Evolutionary conservation across 2,113 vertebrate species (phyloP).

Genomic region (Apteryx owenii): DNA sequence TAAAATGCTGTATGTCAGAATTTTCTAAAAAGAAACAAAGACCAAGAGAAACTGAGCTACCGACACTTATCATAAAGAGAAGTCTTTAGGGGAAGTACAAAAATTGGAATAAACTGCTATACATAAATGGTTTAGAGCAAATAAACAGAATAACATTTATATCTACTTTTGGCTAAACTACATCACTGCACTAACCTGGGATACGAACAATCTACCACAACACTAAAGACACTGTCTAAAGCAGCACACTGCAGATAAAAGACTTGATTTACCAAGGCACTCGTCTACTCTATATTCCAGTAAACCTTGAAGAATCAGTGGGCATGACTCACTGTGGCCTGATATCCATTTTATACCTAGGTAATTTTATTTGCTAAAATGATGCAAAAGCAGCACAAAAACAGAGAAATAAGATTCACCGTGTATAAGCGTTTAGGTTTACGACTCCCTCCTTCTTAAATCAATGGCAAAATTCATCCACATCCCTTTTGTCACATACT

Average conservation of each 20-base stretch:
- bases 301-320: neutral
- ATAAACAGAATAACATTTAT: neutral
- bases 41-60: neutral
- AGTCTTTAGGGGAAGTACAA: neutral
- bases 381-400: neutral
- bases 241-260: neutral
- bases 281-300: neutral
- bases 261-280: accelerated
- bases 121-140: neutral
- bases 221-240: accelerated
- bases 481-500: neutral
- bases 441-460: neutral
- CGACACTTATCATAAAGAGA: accelerated
- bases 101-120: neutral
- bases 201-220: neutral
- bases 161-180: neutral
- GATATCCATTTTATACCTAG: neutral
- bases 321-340: neutral
- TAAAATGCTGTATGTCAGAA: neutral
- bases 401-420: neutral
- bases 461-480: neutral
- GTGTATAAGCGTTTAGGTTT: neutral
- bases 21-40: neutral
- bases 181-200: neutral
- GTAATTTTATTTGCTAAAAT: neutral